Evolutionary conservation across 2,888 invertebrate species (phyloP), one percentile per base, ranked within the genome.

Genomic region (Orthonychiurus folsomi): DNA sequence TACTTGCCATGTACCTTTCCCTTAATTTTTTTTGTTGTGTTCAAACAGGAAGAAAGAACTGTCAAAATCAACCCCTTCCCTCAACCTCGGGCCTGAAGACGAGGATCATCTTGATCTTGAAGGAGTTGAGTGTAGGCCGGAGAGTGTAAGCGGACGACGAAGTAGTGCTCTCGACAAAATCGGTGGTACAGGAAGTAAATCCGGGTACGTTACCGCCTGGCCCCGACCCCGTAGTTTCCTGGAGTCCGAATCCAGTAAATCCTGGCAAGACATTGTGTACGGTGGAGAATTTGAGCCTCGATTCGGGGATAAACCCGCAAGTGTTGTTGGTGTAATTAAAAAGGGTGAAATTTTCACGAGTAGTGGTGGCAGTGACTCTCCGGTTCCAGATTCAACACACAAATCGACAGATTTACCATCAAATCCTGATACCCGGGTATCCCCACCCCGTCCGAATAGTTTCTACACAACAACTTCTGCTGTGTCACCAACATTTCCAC

Each of bases 1-100:
- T n/a, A 52, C 23, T 20, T 52, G 3, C 23, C 3, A 52, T 20
- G 52, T 12, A 9, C n/a, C 52, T 52, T n/a, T 21, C n/a, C n/a
- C 5, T 52, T 52, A 37, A 9, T 37, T 37, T 37, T 57, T 21
- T 12, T 57, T 50, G 25, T 59, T 48, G 50, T 12, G 9, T 9
- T 52, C 24, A 21, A 23, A 52, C 50, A 59, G 59, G 50, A 59
- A 59, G 50, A 59, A 47, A 37, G 59, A 59, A 59, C 26, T 59
- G 50, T 59, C 59, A 59, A 59, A 59, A 59, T 59, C 59, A 15
- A 59, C 59, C 59, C 59, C 59, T 3, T 3, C 50, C 5, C 59
- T 59, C 50, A 59, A 59, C 50, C 48, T 48, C 48, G 5, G 12
- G 3, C 9, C 3, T 52, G 52, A 52, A 23, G 24, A 20, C 52